Evolutionary conservation across 2,888 invertebrate species (phyloP).

Genomic region (Cartodere bifasciata): DNA sequence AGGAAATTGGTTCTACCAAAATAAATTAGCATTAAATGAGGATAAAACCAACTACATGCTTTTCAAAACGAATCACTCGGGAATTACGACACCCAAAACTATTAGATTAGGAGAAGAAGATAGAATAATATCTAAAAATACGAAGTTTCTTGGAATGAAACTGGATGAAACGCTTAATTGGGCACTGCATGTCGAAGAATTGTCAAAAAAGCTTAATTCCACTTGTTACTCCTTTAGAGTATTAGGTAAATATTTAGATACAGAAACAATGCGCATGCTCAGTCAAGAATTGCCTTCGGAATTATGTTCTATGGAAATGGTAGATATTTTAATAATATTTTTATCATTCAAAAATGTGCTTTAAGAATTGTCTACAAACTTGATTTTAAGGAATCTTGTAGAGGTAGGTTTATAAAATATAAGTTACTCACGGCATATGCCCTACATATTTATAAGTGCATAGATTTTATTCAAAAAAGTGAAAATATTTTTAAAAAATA

Average conservation of each 20-base stretch:
- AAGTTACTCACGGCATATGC: slow-evolving; percentile 4
- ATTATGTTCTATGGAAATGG: slow-evolving; percentile 6
- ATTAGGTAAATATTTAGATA: slow-evolving; percentile 6
- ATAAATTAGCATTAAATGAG: slow-evolving; percentile 4
- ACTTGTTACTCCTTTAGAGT: slow-evolving; percentile 5
- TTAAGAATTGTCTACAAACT: slow-evolving; percentile 5
- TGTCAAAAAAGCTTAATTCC: slow-evolving; percentile 1
- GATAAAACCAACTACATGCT: slow-evolving; percentile 6
- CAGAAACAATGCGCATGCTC: slow-evolving; percentile 1
- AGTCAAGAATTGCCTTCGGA: slow-evolving; percentile 3
- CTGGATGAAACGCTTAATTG: slow-evolving; percentile 5
- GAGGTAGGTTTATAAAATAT: slow-evolving; percentile 3
- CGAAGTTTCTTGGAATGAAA: slow-evolving; percentile 4
- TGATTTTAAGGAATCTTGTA: slow-evolving; percentile 4
- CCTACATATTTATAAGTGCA: slow-evolving; percentile 3
- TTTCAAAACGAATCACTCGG: slow-evolving; percentile 5
- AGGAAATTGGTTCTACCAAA: slow-evolving; percentile 5
- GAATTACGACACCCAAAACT: slow-evolving; percentile 6
- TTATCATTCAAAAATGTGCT: slow-evolving; percentile 5
- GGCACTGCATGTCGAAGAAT: slow-evolving; percentile 4
- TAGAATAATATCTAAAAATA: slow-evolving; percentile 3
- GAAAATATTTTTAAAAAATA: slow-evolving; percentile 3
- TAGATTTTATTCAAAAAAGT: slow-evolving; percentile 3
- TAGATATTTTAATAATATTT: slow-evolving; percentile 3
- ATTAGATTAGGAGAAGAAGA: slow-evolving; percentile 3